Percentiles rank a stretch among this genome's conserved stretches.
Evolutionary conservation across 2,113 vertebrate genomes (phyloP).

Genomic region (Microtus ochrogaster): DNA sequence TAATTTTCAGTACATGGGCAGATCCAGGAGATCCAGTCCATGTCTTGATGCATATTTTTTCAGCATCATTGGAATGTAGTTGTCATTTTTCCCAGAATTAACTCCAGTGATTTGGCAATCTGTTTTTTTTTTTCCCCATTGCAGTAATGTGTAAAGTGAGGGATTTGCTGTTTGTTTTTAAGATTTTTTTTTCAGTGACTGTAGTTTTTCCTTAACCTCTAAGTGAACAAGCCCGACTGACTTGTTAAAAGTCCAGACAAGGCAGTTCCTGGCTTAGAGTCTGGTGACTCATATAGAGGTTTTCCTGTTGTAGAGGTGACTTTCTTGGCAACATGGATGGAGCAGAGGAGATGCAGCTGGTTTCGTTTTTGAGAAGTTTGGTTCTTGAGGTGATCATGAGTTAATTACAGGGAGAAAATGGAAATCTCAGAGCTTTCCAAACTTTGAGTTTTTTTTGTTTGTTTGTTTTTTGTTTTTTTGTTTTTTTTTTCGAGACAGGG

Average conservation of each 20-base stretch:
- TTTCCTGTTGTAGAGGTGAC: not conserved
- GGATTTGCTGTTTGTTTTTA: not conserved
- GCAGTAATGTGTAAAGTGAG: slow-evolving; percentile 16
- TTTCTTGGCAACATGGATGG: not conserved
- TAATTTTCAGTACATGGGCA: slow-evolving; percentile 46
- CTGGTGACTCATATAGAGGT: not conserved
- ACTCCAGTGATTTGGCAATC: slow-evolving; percentile 58
- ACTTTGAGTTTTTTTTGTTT: too few species aligned
- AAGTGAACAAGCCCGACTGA: slow-evolving; percentile 1
- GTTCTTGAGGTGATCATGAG: slow-evolving; percentile 24
- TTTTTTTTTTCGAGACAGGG: too few species aligned
- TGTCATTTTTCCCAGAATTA: slow-evolving; percentile 72
- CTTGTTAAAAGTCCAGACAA: slow-evolving; percentile 21
- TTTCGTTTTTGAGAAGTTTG: slow-evolving; percentile 28
- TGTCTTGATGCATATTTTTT: slow-evolving; percentile 45
- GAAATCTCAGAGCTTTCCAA: slow-evolving; percentile 35
- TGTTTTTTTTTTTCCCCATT: slow-evolving; percentile 39
- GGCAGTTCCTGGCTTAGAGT: slow-evolving; percentile 42
- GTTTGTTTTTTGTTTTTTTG: too few species aligned
- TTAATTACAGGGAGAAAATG: not conserved
- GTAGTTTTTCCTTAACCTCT: slow-evolving; percentile 34
- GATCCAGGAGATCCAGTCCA: not conserved
- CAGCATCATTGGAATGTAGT: slow-evolving; percentile 66
- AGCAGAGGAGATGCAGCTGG: not conserved
- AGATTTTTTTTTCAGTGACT: slow-evolving; percentile 31